phyloP scores from a whole-genome alignment of 2,113 vertebrate genomes.

The Rhegmatorhina hoffmannsi region DNA sequence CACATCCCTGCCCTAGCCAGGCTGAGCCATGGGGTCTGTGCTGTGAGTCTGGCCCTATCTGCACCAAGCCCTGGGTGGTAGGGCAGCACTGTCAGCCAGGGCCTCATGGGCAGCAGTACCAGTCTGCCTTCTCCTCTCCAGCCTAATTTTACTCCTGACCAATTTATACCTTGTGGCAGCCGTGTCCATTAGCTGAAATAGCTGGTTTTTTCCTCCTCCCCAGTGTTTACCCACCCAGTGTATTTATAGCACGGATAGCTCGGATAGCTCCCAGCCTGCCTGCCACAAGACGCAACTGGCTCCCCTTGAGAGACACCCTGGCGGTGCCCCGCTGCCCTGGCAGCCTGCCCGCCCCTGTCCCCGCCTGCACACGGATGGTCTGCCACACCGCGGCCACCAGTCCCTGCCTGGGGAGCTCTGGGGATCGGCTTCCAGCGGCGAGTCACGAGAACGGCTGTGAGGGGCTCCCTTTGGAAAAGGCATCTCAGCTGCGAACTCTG shows the following conservation, averaged over 20 bases:
- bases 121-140: neutral
- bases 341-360: neutral
- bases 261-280: neutral
- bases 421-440: neutral
- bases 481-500: neutral
- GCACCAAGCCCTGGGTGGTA: neutral
- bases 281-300: neutral
- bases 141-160: slow-evolving; percentile 33
- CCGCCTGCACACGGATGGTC: rapidly evolving
- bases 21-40: rapidly evolving
- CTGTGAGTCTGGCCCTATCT: rapidly evolving
- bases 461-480: neutral
- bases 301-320: neutral
- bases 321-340: neutral
- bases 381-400: rapidly evolving
- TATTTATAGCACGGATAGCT: slow-evolving; percentile 49
- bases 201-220: neutral
- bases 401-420: rapidly evolving
- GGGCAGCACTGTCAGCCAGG: neutral
- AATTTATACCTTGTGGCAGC: slow-evolving; percentile 22
- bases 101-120: neutral
- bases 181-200: slow-evolving; percentile 10
- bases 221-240: neutral
- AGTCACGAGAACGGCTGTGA: rapidly evolving
- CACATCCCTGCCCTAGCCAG: neutral